These are phyloP conservation scores for Pocillopora verrucosa DNA, from an alignment of 64 coral and sea anemone genomes.

Conservation along the genomic window DNA sequence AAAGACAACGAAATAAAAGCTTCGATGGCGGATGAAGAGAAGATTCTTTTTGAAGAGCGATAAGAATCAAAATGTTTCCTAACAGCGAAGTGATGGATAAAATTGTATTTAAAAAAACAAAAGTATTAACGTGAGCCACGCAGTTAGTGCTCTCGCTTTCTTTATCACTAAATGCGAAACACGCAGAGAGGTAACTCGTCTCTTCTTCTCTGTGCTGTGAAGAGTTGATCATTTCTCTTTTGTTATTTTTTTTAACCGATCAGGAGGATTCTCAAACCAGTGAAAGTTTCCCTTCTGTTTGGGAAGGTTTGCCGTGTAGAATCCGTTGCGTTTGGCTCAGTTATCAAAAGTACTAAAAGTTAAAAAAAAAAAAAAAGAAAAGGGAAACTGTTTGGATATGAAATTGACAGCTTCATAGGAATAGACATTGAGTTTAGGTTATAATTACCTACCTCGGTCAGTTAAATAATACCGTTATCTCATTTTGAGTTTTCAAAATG, in stretches of 20 bases:
- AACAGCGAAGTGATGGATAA: slow-evolving; percentile 19
- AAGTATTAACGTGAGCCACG: neutral
- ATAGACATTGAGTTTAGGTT: too few species aligned
- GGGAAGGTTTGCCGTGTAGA: too few species aligned
- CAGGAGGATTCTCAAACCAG: neutral
- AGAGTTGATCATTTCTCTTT: neutral
- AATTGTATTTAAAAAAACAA: neutral
- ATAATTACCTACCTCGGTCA: too few species aligned
- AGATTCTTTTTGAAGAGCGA: slow-evolving; percentile 20
- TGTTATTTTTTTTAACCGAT: too few species aligned
- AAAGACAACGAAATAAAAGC: slow-evolving; percentile 32
- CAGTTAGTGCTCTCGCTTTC: neutral
- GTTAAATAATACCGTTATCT: too few species aligned
- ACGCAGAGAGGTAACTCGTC: neutral
- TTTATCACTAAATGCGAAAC: neutral
- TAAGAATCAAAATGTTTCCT: slow-evolving; percentile 51
- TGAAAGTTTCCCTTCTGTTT: too few species aligned
- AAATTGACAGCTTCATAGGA: too few species aligned
- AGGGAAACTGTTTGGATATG: too few species aligned
- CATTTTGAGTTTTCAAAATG: too few species aligned
- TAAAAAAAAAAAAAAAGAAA: too few species aligned
- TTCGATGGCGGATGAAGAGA: slow-evolving; percentile 51
- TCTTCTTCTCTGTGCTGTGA: neutral
- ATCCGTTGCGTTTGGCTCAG: too few species aligned
- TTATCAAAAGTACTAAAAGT: too few species aligned